Evolutionary conservation across 2,113 vertebrate genomes (phyloP).

Genomic region (Ariopsis seemanni): DNA sequence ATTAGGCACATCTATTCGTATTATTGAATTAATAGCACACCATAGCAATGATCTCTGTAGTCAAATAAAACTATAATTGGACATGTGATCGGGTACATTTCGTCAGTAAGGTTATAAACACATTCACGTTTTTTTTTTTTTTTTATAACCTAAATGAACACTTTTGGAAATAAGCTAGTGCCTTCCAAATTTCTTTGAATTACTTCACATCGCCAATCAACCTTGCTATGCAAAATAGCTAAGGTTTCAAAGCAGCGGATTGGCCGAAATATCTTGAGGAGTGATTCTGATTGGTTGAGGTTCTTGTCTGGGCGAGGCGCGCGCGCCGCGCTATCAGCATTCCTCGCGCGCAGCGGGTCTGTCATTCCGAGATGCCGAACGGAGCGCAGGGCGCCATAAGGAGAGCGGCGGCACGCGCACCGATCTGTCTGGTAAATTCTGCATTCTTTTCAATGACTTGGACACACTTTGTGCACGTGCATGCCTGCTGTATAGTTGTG

Average conservation of each 20-base stretch:
- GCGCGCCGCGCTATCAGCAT: constrained; percentile 57
- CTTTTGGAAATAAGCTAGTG: background rate
- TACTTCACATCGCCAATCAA: constrained; percentile 73
- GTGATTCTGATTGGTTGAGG: constrained; percentile 65
- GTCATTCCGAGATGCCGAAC: constrained; percentile 65
- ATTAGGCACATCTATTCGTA: background rate
- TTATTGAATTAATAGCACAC: constrained; percentile 4
- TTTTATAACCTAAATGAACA: background rate
- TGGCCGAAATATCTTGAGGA: constrained; percentile 56
- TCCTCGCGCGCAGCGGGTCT: constrained; percentile 54
- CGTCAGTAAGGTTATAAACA: no score
- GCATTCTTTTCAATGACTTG: background rate
- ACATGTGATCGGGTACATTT: background rate
- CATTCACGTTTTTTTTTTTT: background rate
- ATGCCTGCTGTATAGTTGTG: background rate
- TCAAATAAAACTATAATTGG: background rate
- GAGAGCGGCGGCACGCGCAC: constrained; percentile 13
- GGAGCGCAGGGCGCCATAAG: constrained; percentile 15
- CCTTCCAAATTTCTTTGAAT: constrained; percentile 42
- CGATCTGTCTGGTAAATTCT: background rate
- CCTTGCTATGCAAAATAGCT: constrained; percentile 63
- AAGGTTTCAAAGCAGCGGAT: constrained; percentile 54
- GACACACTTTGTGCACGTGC: background rate
- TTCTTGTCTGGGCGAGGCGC: constrained; percentile 57
- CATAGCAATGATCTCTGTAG: background rate